Evolutionary conservation across 2,113 vertebrate species (phyloP).

Genomic region (Dendrocopos noguchii): DNA sequence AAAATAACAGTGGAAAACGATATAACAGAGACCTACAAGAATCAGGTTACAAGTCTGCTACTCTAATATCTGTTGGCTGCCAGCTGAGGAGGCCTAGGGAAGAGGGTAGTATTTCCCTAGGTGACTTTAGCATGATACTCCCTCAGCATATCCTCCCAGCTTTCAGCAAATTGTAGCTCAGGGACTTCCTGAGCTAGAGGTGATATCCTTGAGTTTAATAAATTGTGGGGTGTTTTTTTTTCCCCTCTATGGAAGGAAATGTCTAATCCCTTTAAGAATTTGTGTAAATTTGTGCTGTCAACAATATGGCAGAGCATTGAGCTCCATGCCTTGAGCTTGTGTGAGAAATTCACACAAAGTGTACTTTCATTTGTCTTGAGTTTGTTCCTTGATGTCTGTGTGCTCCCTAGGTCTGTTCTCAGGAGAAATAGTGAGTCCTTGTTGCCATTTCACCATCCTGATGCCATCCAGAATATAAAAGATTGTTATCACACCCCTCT

Average conservation of each 20-base stretch:
- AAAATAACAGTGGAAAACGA: neutral
- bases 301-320: neutral
- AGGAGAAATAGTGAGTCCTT: neutral
- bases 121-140: neutral
- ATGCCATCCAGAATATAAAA: neutral
- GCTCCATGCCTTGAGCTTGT: neutral
- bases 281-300: neutral
- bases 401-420: neutral
- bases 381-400: neutral
- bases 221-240: neutral
- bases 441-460: neutral
- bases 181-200: slow-evolving; percentile 37
- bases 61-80: neutral
- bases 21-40: neutral
- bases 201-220: slow-evolving; percentile 32
- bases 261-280: slow-evolving; percentile 16
- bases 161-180: slow-evolving; percentile 55
- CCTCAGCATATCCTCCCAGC: neutral
- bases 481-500: neutral
- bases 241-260: neutral
- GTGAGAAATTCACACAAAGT: neutral
- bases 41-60: neutral
- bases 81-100: neutral
- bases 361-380: neutral
- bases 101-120: neutral